These are phyloP conservation scores for Daphoenositta chrysoptera DNA, from an alignment of 2,113 vertebrate genomes.

Conservation along the genomic window DNA sequence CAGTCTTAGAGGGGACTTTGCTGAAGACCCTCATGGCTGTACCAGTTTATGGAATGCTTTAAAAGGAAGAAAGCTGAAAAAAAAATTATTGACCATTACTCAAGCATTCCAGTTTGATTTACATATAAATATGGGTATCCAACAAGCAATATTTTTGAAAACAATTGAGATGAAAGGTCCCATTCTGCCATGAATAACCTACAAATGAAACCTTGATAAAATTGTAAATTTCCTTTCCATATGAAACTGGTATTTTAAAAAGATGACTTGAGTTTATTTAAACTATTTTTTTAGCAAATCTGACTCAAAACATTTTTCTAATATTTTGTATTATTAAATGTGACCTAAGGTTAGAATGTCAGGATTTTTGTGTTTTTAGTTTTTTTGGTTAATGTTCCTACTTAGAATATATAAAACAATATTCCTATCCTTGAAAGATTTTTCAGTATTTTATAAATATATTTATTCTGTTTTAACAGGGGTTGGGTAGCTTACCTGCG, in stretches of 20 bases:
- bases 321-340: background rate
- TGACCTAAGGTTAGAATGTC: background rate
- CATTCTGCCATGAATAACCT: background rate
- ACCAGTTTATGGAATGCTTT: background rate
- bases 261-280: background rate
- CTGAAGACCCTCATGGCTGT: background rate
- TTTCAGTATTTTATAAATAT: background rate
- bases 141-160: background rate
- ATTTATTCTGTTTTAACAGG: background rate
- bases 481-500: background rate
- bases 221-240: background rate
- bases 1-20: background rate
- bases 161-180: background rate
- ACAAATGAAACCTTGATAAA: background rate
- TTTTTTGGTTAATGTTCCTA: background rate
- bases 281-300: background rate
- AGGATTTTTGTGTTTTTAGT: background rate
- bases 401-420: background rate
- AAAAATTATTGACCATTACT: background rate
- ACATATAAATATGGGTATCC: fast-evolving
- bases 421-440: background rate
- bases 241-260: background rate
- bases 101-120: background rate
- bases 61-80: background rate
- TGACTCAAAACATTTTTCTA: background rate